A percentile compares a stretch with the other conserved stretches of the same genome.
Conservation (phyloP, 2,888 invertebrate genomes). For the Cataglyphis livida region DNA sequence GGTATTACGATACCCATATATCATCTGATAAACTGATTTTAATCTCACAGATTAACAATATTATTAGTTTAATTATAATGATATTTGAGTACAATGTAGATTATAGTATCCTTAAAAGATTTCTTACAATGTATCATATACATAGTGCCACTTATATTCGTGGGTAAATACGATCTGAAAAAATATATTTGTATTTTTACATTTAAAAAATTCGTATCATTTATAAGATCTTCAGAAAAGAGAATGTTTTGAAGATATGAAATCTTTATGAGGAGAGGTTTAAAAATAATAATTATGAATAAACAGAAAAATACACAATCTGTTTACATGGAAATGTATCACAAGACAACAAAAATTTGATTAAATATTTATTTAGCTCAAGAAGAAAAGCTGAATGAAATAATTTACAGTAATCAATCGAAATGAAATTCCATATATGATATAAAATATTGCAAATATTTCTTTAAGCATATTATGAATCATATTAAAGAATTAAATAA, state of each 20-base stretch:
- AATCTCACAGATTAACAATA: conserved; percentile 51
- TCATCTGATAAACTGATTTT: conserved; percentile 72
- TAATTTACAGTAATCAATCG: neutral
- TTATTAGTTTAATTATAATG: conserved; percentile 24
- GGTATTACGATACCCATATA: conserved; percentile 84
- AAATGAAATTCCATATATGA: conserved; percentile 7
- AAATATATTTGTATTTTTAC: conserved; percentile 21
- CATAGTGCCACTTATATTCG: neutral
- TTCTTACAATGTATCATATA: neutral
- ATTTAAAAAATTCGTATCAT: conserved; percentile 28
- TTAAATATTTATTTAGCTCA: neutral
- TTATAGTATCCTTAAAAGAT: conserved; percentile 11
- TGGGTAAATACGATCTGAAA: neutral
- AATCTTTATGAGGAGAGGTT: neutral
- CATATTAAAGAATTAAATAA: neutral
- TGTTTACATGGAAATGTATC: conserved; percentile 17
- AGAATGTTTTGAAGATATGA: conserved; percentile 14
- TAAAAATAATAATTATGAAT: neutral
- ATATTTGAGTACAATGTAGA: neutral
- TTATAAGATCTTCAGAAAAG: neutral
- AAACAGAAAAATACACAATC: conserved; percentile 10
- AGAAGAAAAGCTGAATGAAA: neutral
- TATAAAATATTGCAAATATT: neutral
- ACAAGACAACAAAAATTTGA: neutral
- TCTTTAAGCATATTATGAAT: conserved; percentile 8